Conservation (phyloP, 2,113 vertebrate genomes). For the Eurystomus gularis region DNA sequence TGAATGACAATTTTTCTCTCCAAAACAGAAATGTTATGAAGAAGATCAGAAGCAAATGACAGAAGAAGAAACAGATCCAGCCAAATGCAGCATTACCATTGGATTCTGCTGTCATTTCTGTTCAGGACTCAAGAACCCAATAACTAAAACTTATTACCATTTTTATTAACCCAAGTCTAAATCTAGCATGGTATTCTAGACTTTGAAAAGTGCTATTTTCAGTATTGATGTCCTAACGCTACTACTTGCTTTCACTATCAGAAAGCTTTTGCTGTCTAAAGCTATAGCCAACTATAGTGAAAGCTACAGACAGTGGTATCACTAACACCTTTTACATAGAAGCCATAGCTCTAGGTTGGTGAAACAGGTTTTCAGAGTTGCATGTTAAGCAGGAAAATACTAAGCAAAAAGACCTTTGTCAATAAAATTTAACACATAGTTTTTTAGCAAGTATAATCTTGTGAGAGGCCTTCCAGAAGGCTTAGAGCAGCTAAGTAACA, state of each 20-base stretch:
- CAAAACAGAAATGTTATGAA: not conserved
- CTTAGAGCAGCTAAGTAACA: not conserved
- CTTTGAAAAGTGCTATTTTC: not conserved
- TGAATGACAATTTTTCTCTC: not conserved
- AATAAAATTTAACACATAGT: constrained; percentile 19
- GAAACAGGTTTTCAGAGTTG: not conserved
- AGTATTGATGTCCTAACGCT: not conserved
- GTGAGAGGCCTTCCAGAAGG: not conserved
- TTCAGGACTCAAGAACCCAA: not conserved
- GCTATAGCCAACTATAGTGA: not conserved
- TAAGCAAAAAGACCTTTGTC: constrained; percentile 1
- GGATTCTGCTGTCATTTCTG: not conserved
- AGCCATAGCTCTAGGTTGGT: not conserved
- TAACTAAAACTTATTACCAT: not conserved
- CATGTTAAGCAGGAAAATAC: not conserved
- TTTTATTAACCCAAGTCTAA: not conserved
- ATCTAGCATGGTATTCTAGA: not conserved
- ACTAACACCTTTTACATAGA: not conserved
- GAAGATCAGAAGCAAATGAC: not conserved
- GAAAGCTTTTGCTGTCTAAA: not conserved
- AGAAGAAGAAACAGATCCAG: not conserved
- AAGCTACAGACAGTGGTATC: not conserved
- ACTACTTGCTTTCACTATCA: not conserved
- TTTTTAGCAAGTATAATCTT: not conserved
- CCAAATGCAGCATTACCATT: not conserved